phyloP scores from a whole-genome alignment of 2,797 vertebrate species.

The Clarias laeviceps region DNA sequence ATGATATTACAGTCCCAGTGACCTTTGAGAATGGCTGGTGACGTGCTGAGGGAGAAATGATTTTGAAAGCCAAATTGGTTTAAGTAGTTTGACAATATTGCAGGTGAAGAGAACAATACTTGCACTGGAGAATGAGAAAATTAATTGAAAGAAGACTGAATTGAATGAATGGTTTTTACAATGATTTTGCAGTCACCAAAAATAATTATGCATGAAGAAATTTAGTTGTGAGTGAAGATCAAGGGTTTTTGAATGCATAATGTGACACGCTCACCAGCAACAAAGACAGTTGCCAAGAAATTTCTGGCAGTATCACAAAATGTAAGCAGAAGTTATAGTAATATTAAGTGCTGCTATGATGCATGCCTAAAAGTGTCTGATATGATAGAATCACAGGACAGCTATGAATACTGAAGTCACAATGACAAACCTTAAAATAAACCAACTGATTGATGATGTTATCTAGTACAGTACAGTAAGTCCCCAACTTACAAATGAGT shows the following conservation, averaged over 20 bases:
- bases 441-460: not conserved
- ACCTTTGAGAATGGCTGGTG: not conserved
- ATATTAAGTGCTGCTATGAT: not conserved
- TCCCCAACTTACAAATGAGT: too few species aligned
- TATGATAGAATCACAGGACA: not conserved
- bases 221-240: not conserved
- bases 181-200: not conserved
- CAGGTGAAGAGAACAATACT: not conserved
- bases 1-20: conserved; percentile 55
- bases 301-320: not conserved
- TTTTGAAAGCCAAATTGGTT: not conserved
- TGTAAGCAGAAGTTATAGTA: not conserved
- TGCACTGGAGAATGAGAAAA: not conserved
- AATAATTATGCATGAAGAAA: not conserved
- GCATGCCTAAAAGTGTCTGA: not conserved
- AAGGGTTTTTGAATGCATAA: not conserved
- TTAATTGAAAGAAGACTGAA: not conserved
- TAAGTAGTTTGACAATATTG: not conserved
- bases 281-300: not conserved
- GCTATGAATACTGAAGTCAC: not conserved
- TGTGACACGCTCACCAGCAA: not conserved
- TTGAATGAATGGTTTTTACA: too few species aligned
- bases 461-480: not conserved
- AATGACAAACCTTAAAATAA: not conserved
- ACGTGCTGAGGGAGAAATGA: conserved; percentile 8